phyloP scores from a whole-genome alignment of 2,888 invertebrate species.

The Xanthostigma xanthostigma region DNA sequence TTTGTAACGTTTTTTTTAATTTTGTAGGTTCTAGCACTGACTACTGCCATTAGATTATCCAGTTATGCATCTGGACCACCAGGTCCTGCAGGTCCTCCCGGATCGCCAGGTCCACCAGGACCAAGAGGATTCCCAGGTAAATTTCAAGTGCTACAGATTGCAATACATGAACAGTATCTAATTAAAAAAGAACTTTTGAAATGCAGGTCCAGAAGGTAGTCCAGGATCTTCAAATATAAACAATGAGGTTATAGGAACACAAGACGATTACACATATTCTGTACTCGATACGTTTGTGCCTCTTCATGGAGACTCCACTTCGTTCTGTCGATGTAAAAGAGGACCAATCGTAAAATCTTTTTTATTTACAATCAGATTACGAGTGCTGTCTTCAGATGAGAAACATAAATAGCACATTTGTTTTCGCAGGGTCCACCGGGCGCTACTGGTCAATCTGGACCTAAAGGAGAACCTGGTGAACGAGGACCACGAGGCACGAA shows the following conservation, averaged over 20 bases:
- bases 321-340: slow-evolving; percentile 46
- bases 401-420: background rate
- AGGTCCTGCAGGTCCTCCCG: slow-evolving; percentile 32
- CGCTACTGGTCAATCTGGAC: slow-evolving; percentile 41
- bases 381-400: background rate
- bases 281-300: slow-evolving; percentile 45
- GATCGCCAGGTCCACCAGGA: slow-evolving; percentile 29
- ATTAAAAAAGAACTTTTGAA: background rate
- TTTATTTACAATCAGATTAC: background rate
- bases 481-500: slow-evolving; percentile 41
- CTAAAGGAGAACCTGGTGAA: slow-evolving; percentile 42
- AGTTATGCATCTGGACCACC: slow-evolving; percentile 37
- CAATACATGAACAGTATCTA: too few relatives aligned
- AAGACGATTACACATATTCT: slow-evolving; percentile 35
- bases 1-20: slow-evolving; percentile 8
- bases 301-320: slow-evolving; percentile 25
- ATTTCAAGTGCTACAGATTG: background rate
- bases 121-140: slow-evolving; percentile 31
- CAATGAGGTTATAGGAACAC: slow-evolving; percentile 13
- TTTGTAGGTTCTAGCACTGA: slow-evolving; percentile 33
- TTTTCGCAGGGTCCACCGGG: slow-evolving; percentile 41
- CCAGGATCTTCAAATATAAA: slow-evolving; percentile 12
- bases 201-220: slow-evolving; percentile 16
- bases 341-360: slow-evolving; percentile 40
- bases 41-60: slow-evolving; percentile 33